phyloP scores from a whole-genome alignment of 2,113 vertebrate genomes.

The Dermatemys mawii region DNA sequence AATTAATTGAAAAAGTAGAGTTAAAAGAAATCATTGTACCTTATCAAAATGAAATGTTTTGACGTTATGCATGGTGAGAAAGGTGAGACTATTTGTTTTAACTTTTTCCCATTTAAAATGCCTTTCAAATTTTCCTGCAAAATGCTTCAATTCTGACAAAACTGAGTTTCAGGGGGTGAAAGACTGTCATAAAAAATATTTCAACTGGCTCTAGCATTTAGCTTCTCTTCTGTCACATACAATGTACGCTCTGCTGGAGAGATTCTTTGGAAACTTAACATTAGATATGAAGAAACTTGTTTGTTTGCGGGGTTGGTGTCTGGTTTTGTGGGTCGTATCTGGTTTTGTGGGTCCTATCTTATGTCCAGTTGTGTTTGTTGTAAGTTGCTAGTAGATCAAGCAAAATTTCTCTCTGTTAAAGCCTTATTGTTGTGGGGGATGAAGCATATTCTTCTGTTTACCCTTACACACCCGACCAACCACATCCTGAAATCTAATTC shows the following conservation, averaged over 20 bases:
- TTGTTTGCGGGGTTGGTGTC: background rate
- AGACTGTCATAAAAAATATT: background rate
- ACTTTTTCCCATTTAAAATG: background rate
- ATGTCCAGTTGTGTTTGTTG: background rate
- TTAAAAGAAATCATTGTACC: background rate
- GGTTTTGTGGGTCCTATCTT: rapidly evolving
- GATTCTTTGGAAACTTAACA: background rate
- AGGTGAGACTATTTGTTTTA: background rate
- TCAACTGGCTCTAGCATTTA: background rate
- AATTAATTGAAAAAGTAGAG: background rate
- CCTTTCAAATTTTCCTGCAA: background rate
- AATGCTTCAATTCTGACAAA: background rate
- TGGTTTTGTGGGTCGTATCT: rapidly evolving
- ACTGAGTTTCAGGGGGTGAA: background rate
- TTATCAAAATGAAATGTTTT: background rate
- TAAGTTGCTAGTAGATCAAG: background rate
- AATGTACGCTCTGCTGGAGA: background rate
- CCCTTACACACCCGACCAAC: background rate
- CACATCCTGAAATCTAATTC: background rate
- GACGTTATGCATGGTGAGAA: background rate
- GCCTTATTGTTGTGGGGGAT: too few species aligned
- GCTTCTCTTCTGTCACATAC: background rate
- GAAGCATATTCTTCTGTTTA: background rate
- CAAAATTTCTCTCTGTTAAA: background rate
- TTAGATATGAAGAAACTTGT: background rate